Evolutionary conservation across 2,888 invertebrate species (phyloP).

Genomic region (Chirona hameri): DNA sequence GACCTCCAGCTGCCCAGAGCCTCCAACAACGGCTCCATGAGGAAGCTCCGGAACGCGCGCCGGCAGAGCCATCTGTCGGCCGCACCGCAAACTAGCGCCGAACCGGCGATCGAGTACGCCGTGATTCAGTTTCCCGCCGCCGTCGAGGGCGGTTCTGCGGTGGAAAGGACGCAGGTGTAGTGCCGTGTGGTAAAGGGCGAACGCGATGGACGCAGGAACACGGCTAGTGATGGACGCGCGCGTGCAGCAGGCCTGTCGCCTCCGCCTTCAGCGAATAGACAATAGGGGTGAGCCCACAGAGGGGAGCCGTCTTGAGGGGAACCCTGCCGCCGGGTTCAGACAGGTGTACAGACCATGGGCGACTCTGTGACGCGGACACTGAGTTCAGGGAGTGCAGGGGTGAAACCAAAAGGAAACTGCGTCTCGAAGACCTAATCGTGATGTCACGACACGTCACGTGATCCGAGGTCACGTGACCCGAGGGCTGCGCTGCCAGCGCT

Average conservation of each 20-base stretch:
- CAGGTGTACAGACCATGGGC: no score
- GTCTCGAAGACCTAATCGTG: neutral
- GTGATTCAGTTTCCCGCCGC: neutral
- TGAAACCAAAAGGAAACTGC: neutral
- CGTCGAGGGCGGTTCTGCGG: no score
- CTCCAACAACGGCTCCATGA: conserved; percentile 46
- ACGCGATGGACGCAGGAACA: no score
- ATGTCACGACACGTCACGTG: neutral
- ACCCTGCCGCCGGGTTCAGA: no score
- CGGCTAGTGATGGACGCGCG: no score
- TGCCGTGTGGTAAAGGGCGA: neutral
- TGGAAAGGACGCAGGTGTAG: neutral
- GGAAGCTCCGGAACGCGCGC: conserved; percentile 10
- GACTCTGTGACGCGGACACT: neutral
- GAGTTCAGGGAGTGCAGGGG: neutral
- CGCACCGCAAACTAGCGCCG: neutral
- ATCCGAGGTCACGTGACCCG: neutral
- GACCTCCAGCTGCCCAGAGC: conserved; percentile 47
- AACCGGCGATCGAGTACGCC: neutral
- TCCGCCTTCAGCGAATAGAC: no score
- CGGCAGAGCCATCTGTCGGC: neutral
- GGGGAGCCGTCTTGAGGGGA: no score
- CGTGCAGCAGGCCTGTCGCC: no score
- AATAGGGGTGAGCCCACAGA: no score
- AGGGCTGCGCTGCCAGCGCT: no score